Base-by-base conservation (phyloP, 2,113 vertebrate genomes). In the Balaeniceps rex region DNA sequence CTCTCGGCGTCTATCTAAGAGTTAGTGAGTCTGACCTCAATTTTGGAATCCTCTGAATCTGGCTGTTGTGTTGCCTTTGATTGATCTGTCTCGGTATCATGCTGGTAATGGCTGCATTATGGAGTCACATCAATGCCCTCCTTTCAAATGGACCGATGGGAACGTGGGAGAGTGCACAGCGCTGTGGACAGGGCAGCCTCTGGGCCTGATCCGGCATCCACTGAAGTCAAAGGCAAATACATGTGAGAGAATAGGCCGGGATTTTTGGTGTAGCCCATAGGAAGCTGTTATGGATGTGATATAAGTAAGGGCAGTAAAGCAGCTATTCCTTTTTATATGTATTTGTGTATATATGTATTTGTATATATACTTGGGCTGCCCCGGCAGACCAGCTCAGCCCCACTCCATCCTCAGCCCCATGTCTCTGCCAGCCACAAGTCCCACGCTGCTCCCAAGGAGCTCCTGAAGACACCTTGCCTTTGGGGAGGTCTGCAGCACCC, bases 41-140 rank as follows among this genome's bases (percentile, higher is more conserved):
- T 95, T 78, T 92, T 95, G 75, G 92, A 93, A 80, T 82, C 70
- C 63, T 92, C 78, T 97, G 79, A 90, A 88, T 97, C 60, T 94
- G 93, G 22, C 89, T 58, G 51, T 65, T 96, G 75, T 71, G 75
- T 70, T 88, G 94, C 83, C 78, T 85, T 65, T 83, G 94, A 97
- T 93, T 94, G 92, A 93, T 97, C 82, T 68, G 75, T 87, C 68
- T 92, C 16, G 2, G 76, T 83, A 14, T 65, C 3, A 1, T 9
- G 25, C 92, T 91, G 94, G 83, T 94, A 96, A 97, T 94, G 93
- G 91, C 76, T 79, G 85, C 94, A 83, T 94, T 91, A 94, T 86
- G 51, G 94, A 94, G 89, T 17, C 68, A 83, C 91, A 69, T 94
- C 96, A 95, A 87, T 95, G 87, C 84, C 74, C 46, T 92, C 58